Conservation (phyloP, 2,888 invertebrate species). For the Carcina quercana region DNA sequence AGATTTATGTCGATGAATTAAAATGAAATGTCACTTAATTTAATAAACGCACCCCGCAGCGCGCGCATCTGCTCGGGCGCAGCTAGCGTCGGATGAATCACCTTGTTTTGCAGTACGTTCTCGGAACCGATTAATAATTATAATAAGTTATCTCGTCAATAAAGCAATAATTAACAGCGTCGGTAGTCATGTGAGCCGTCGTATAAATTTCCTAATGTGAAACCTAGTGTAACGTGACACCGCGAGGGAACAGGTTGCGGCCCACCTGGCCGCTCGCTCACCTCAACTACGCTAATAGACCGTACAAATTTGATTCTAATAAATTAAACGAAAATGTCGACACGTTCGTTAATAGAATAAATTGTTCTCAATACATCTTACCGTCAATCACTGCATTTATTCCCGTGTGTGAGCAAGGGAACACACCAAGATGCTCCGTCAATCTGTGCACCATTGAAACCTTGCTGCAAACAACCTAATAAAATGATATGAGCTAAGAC, state of each 20-base stretch:
- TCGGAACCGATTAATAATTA: constrained; percentile 64
- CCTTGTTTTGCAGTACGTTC: constrained; percentile 67
- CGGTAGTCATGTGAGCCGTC: constrained; percentile 66
- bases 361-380: no score
- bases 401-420: no score
- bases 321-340: constrained; percentile 41
- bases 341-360: no score
- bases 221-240: constrained; percentile 68
- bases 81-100: constrained; percentile 57
- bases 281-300: constrained; percentile 56
- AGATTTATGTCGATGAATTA: constrained; percentile 60
- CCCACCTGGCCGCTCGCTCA: constrained; percentile 52
- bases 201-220: constrained; percentile 73
- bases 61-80: constrained; percentile 41
- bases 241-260: constrained; percentile 49
- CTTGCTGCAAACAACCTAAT: no score
- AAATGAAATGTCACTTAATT: constrained; percentile 69
- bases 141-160: constrained; percentile 64
- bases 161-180: constrained; percentile 67
- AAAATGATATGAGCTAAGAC: no score
- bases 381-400: no score
- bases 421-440: no score
- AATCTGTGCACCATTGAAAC: no score
- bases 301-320: constrained; percentile 41
- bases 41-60: constrained; percentile 57